phyloP scores from a whole-genome alignment of 2,888 invertebrate genomes.

The Conus canariensis region DNA sequence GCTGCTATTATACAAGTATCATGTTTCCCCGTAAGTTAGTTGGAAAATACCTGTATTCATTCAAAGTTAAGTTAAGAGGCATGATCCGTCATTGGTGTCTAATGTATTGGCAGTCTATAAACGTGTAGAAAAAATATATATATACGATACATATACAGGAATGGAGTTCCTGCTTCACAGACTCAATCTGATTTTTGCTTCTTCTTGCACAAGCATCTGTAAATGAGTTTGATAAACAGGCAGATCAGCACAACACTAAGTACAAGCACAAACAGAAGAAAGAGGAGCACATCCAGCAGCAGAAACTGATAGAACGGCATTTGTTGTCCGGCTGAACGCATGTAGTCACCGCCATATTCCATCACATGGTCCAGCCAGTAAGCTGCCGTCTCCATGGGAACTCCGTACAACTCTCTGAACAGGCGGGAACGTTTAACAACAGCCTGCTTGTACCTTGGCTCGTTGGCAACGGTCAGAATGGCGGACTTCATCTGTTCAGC shows the following conservation, averaged over 20 bases:
- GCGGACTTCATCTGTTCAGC: conserved; percentile 5
- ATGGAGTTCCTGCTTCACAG: too few species aligned
- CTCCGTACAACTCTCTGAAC: conserved; percentile 39
- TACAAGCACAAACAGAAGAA: not conserved
- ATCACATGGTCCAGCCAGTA: conserved; percentile 68
- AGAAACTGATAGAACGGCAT: conserved; percentile 60
- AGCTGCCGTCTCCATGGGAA: conserved; percentile 58
- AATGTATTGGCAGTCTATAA: too few species aligned
- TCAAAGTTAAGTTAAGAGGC: too few species aligned
- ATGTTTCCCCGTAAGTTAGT: too few species aligned
- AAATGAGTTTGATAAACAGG: not conserved
- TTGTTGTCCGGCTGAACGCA: conserved; percentile 56
- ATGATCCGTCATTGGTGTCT: too few species aligned
- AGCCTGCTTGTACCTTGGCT: conserved; percentile 34
- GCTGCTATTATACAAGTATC: too few species aligned
- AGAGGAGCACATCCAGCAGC: conserved; percentile 55
- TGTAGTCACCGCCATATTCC: conserved; percentile 60
- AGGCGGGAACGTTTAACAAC: conserved; percentile 37
- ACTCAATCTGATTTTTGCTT: not conserved
- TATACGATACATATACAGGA: too few species aligned
- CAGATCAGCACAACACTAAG: not conserved
- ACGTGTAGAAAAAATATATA: too few species aligned
- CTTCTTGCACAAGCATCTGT: not conserved
- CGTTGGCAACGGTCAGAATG: conserved; percentile 28
- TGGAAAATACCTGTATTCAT: too few species aligned